Conservation (phyloP, 2,888 invertebrate species). For the Sminthurides aquaticus region DNA sequence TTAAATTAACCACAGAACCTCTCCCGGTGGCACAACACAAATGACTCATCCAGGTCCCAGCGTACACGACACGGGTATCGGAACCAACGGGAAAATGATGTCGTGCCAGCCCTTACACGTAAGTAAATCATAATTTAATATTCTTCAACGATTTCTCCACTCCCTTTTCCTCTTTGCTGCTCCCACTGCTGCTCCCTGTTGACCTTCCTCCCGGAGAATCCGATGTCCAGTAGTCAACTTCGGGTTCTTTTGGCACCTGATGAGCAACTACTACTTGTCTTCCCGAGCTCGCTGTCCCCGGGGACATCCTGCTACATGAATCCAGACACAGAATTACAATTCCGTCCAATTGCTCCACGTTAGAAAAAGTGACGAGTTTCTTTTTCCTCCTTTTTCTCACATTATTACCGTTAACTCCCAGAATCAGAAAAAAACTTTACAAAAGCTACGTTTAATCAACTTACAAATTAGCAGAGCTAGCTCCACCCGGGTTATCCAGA, state of each 20-base stretch:
- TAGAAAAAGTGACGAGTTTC: too few relatives aligned
- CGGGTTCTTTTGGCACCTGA: not conserved
- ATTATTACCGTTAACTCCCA: too few relatives aligned
- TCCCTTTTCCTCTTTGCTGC: not conserved
- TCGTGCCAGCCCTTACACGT: not conserved
- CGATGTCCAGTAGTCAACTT: constrained; percentile 3
- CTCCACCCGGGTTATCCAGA: not conserved
- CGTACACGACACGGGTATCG: not conserved
- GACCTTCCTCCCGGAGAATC: not conserved
- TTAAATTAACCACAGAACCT: not conserved
- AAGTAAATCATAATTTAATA: constrained; percentile 4
- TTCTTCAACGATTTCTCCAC: constrained; percentile 3
- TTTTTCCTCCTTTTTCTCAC: too few relatives aligned
- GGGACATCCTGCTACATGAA: too few relatives aligned
- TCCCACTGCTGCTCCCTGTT: not conserved
- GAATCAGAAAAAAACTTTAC: too few relatives aligned
- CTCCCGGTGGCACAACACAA: not conserved
- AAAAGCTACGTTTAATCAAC: too few relatives aligned
- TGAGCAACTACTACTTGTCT: too few relatives aligned
- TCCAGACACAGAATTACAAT: too few relatives aligned
- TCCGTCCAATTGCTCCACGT: too few relatives aligned
- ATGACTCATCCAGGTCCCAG: constrained; percentile 3
- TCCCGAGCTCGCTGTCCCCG: too few relatives aligned
- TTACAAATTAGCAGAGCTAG: not conserved
- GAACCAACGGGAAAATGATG: not conserved